Evolutionary conservation across 92 coral and sea anemone genomes (phyloP).

Genomic region (Zoanthus sansibaricus): DNA sequence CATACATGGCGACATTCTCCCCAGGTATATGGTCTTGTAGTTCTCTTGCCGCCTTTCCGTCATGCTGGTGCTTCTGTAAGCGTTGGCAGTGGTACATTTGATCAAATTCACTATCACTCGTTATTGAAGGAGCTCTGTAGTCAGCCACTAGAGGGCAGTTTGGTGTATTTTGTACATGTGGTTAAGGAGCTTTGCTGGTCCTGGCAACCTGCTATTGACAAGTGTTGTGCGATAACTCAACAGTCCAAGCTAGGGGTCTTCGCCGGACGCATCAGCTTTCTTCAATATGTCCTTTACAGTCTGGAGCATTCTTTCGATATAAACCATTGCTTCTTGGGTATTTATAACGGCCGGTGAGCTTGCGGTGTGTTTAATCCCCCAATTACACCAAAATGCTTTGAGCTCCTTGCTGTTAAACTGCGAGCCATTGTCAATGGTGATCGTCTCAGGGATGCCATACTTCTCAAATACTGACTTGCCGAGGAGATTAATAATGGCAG

Average conservation of each 20-base stretch:
- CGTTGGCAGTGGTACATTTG: conserved; percentile 58
- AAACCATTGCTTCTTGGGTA: conserved; percentile 60
- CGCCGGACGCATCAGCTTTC: conserved; percentile 30
- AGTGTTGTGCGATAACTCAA: conserved; percentile 1
- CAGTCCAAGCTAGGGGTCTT: conserved; percentile 28
- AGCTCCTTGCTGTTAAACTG: conserved; percentile 59
- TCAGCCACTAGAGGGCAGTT: conserved; percentile 10
- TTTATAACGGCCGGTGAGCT: conserved; percentile 54
- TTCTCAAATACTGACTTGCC: background rate
- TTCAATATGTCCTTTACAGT: conserved; percentile 50
- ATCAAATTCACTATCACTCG: conserved; percentile 34
- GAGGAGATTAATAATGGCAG: conserved; percentile 49
- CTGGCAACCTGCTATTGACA: conserved; percentile 21
- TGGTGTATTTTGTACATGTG: conserved; percentile 41
- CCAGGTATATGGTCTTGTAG: conserved; percentile 49
- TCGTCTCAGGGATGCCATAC: conserved; percentile 59
- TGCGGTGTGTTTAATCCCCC: conserved; percentile 59
- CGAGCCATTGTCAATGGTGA: conserved; percentile 57
- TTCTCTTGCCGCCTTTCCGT: conserved; percentile 25
- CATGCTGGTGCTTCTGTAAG: conserved; percentile 50
- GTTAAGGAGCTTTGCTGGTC: conserved; percentile 56
- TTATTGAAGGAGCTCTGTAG: conserved; percentile 24
- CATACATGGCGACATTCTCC: conserved; percentile 51
- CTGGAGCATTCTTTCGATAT: conserved; percentile 45
- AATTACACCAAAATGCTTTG: conserved; percentile 34